Conservation (phyloP, 2,113 vertebrate species). For the Aptenodytes patagonicus region DNA sequence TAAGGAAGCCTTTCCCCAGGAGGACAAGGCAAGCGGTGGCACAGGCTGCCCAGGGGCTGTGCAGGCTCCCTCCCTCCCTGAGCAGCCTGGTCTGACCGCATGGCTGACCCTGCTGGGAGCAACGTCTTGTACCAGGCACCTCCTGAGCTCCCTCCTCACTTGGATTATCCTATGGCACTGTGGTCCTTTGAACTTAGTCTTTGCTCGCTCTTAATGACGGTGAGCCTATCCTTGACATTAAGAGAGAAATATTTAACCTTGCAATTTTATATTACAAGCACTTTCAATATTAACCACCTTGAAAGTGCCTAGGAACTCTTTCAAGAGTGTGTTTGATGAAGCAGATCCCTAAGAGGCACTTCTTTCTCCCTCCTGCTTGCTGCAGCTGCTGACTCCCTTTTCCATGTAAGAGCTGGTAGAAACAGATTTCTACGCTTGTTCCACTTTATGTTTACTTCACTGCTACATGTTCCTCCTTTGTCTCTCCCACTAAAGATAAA, state of each 20-base stretch:
- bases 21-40: rapidly evolving
- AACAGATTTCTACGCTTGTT: neutral
- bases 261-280: neutral
- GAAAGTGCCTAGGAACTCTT: neutral
- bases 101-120: neutral
- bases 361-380: neutral
- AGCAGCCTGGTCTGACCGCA: neutral
- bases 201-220: neutral
- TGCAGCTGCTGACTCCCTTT: neutral
- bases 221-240: neutral
- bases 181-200: neutral
- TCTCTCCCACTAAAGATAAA: neutral
- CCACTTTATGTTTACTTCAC: neutral
- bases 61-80: neutral
- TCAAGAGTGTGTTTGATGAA: neutral
- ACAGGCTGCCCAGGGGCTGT: rapidly evolving
- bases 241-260: neutral
- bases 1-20: neutral
- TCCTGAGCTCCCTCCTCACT: neutral
- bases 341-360: neutral
- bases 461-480: neutral
- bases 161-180: rapidly evolving
- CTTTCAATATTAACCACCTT: neutral
- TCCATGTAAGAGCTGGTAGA: neutral
- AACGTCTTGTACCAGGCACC: neutral